A percentile compares a stretch with the other conserved stretches of the same genome.
phyloP scores from a whole-genome alignment of 1,140 invertebrate species.

The Oppia nitens region DNA sequence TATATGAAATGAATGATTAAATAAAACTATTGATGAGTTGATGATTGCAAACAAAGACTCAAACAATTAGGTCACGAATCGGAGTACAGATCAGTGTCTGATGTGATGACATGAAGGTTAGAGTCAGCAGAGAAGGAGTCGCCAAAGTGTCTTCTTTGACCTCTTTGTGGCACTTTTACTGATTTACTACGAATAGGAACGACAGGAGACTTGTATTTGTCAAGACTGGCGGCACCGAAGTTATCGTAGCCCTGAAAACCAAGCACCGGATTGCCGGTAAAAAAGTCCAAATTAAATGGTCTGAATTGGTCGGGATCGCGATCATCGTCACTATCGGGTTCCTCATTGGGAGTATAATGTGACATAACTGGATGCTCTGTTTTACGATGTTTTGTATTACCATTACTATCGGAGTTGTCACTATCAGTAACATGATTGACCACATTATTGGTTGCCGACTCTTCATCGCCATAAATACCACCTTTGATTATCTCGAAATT shows the following conservation, averaged over 20 bases:
- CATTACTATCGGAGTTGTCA: conserved; percentile 3
- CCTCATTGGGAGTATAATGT: neutral
- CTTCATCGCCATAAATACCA: conserved; percentile 15
- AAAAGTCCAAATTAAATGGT: conserved; percentile 16
- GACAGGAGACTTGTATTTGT: neutral
- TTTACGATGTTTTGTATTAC: conserved; percentile 2
- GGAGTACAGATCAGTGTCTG: neutral
- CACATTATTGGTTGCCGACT: neutral
- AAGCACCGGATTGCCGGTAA: conserved; percentile 20
- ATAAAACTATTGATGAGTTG: too few species aligned
- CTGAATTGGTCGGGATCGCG: conserved; percentile 4
- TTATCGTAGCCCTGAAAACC: conserved; percentile 24
- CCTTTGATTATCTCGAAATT: conserved; percentile 23
- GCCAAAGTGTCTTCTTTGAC: neutral
- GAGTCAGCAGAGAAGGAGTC: neutral
- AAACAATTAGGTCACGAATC: neutral
- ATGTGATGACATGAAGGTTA: neutral
- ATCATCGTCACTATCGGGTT: neutral
- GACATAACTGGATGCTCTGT: neutral
- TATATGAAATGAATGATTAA: neutral
- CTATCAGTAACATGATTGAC: neutral
- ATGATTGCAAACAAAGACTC: too few species aligned
- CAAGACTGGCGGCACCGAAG: conserved; percentile 8
- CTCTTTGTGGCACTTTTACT: neutral
- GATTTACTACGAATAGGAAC: neutral